Conservation (phyloP, 2,888 invertebrate genomes). For the Cataglyphis cursor region DNA sequence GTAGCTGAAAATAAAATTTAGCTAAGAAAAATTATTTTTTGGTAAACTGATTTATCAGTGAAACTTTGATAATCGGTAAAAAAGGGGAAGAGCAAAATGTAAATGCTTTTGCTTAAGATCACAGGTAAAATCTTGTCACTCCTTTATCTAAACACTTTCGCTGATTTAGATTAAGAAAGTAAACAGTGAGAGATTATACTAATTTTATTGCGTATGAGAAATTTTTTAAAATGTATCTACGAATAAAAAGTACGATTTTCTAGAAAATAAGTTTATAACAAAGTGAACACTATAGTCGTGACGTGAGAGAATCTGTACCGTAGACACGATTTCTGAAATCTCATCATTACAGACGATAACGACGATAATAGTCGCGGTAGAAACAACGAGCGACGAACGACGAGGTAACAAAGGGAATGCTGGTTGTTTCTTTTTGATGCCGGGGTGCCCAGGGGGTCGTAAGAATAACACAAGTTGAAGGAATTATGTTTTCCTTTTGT, state of each 20-base stretch:
- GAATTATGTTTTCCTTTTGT: constrained; percentile 77
- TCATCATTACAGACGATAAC: constrained; percentile 66
- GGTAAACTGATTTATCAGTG: too few relatives aligned
- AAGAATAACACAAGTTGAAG: constrained; percentile 76
- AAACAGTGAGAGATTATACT: neutral
- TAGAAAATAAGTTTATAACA: neutral
- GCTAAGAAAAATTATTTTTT: too few relatives aligned
- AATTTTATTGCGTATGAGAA: neutral
- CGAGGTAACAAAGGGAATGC: constrained; percentile 48
- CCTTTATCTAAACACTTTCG: neutral
- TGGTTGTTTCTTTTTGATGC: constrained; percentile 63
- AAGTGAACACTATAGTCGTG: constrained; percentile 53
- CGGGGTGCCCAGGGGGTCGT: constrained; percentile 68
- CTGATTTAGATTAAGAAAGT: neutral
- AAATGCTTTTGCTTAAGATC: neutral
- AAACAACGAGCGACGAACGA: constrained; percentile 57
- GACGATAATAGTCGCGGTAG: constrained; percentile 60
- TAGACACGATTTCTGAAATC: constrained; percentile 65
- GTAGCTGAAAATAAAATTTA: too few relatives aligned
- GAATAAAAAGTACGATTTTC: neutral
- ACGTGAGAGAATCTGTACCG: constrained; percentile 59
- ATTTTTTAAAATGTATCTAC: neutral
- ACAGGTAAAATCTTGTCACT: neutral
- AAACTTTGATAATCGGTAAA: neutral
- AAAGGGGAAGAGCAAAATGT: neutral